Percentiles rank a stretch among this genome's conserved stretches.
These are phyloP conservation scores for Myotis planiceps DNA, from an alignment of 2,797 vertebrate genomes.

Conservation along the genomic window DNA sequence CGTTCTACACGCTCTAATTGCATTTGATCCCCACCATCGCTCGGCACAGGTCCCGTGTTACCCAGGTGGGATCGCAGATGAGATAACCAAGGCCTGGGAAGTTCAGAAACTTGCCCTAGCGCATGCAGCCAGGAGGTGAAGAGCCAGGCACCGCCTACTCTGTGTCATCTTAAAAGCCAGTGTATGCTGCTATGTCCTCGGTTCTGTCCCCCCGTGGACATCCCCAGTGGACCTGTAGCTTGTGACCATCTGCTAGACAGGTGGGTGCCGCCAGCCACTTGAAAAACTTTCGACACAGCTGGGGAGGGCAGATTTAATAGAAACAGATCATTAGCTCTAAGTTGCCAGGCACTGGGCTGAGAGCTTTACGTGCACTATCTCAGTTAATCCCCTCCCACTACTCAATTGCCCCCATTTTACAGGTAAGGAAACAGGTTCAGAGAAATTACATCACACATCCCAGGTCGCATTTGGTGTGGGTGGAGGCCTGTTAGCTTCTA, in stretches of 20 bases:
- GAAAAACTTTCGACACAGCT: neutral
- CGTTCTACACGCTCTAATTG: fast-evolving
- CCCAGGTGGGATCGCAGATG: neutral
- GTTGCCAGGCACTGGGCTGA: neutral
- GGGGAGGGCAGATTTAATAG: neutral
- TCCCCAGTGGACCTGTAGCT: neutral
- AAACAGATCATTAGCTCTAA: neutral
- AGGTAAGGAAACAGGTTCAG: neutral
- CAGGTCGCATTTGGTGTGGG: neutral
- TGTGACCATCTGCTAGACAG: neutral
- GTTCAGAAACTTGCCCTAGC: neutral
- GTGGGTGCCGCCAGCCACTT: neutral
- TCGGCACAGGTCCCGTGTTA: neutral
- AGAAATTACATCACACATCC: neutral
- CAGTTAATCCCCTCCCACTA: neutral
- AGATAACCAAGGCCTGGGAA: neutral
- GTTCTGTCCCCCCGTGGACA: neutral
- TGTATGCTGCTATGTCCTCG: neutral
- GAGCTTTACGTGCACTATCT: neutral
- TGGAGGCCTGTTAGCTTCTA: neutral
- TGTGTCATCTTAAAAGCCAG: neutral
- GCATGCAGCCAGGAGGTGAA: neutral
- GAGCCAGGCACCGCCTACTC: neutral
- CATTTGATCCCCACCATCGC: neutral
- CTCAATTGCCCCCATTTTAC: neutral